A percentile compares a stretch with the other conserved stretches of the same genome.
phyloP scores from a whole-genome alignment of 2,888 invertebrate genomes.

The Euzophera pinguis region DNA sequence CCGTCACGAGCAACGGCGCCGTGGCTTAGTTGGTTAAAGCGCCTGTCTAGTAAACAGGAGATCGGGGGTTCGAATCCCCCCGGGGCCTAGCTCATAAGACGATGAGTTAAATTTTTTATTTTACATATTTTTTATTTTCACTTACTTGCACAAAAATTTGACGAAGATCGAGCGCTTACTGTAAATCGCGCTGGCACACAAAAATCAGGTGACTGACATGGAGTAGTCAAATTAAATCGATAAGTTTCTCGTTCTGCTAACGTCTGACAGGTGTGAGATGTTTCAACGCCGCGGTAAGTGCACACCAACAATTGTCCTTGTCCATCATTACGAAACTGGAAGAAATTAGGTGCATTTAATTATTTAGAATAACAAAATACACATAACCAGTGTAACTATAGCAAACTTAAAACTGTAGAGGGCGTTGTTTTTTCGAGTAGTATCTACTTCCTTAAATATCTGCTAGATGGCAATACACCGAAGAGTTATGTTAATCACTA shows the following conservation, averaged over 20 bases:
- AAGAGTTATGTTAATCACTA: no score
- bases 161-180: slow-evolving; percentile 67
- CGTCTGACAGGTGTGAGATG: slow-evolving; percentile 68
- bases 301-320: slow-evolving; percentile 80
- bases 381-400: no score
- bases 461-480: neutral
- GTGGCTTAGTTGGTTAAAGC: slow-evolving; percentile 81
- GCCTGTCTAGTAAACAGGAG: slow-evolving; percentile 80
- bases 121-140: slow-evolving; percentile 1
- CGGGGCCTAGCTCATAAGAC: slow-evolving; percentile 58
- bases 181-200: slow-evolving; percentile 76
- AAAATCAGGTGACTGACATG: slow-evolving; percentile 68
- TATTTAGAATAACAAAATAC: neutral
- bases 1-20: slow-evolving; percentile 46
- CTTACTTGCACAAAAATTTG: slow-evolving; percentile 81
- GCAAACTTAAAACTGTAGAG: neutral
- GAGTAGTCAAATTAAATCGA: slow-evolving; percentile 69
- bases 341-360: neutral
- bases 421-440: slow-evolving; percentile 17
- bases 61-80: slow-evolving; percentile 80
- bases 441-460: neutral
- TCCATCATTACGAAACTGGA: slow-evolving; percentile 73
- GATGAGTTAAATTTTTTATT: slow-evolving; percentile 15
- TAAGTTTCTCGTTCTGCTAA: slow-evolving; percentile 60
- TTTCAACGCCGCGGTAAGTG: slow-evolving; percentile 70